Conservation (phyloP, 2,113 vertebrate species). For the Carassius auratus region DNA sequence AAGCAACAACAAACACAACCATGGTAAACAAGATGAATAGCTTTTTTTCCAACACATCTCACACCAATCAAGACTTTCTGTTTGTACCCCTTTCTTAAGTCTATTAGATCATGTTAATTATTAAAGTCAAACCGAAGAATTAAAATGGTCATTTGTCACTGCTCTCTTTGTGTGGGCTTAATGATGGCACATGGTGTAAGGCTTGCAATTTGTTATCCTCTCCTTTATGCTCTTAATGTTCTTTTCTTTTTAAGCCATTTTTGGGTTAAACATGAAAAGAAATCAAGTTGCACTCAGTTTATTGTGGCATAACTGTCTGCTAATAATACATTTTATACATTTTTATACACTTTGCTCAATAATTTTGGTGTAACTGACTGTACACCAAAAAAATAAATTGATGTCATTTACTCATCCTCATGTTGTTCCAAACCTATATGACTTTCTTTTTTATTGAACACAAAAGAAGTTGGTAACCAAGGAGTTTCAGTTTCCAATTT, state of each 20-base stretch:
- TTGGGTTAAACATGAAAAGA: not conserved
- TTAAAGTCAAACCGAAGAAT: conserved; percentile 81
- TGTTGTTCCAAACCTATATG: too few relatives aligned
- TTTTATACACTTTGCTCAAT: too few relatives aligned
- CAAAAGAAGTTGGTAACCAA: too few relatives aligned
- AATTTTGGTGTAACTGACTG: too few relatives aligned
- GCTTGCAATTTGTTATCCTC: conserved; percentile 58
- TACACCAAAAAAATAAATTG: too few relatives aligned
- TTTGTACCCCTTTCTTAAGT: conserved; percentile 72
- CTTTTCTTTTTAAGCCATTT: not conserved
- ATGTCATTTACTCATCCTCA: too few relatives aligned
- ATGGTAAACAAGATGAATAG: conserved; percentile 81
- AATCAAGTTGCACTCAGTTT: not conserved
- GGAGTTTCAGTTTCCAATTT: too few relatives aligned
- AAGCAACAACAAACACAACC: conserved; percentile 77
- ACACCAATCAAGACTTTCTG: conserved; percentile 81
- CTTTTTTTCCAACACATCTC: conserved; percentile 75
- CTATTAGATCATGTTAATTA: conserved; percentile 82
- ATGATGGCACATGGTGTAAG: conserved; percentile 81
- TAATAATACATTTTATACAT: not conserved
- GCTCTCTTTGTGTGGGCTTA: conserved; percentile 74
- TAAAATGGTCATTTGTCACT: conserved; percentile 79
- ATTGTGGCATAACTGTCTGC: conserved; percentile 16
- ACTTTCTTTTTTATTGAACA: too few relatives aligned
- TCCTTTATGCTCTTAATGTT: conserved; percentile 5